These are phyloP conservation scores for Nomada goodeniana DNA, from an alignment of 2,888 invertebrate species.

Conservation along the genomic window DNA sequence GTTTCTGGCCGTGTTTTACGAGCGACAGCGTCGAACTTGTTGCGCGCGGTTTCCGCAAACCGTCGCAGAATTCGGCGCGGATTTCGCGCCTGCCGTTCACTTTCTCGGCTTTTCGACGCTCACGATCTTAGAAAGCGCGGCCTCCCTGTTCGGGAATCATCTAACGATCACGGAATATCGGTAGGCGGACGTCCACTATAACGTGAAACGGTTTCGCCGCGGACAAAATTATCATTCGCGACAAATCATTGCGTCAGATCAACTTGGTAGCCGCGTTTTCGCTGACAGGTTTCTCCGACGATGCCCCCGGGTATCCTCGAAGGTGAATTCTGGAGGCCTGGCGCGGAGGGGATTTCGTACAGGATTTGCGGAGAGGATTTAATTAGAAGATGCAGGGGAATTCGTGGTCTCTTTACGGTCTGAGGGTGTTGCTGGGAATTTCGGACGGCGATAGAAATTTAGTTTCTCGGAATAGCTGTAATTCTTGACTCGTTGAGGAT, in stretches of 20 bases:
- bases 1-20: conserved; percentile 43
- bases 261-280: conserved; percentile 29
- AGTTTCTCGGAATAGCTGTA: too few relatives aligned
- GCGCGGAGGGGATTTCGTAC: neutral
- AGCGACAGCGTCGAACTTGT: conserved; percentile 64
- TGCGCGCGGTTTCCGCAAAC: conserved; percentile 61
- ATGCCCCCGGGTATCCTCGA: conserved; percentile 14
- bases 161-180: too few relatives aligned
- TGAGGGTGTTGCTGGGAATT: too few relatives aligned
- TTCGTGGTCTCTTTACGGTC: neutral
- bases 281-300: conserved; percentile 38
- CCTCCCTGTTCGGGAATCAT: too few relatives aligned
- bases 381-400: too few relatives aligned
- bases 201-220: neutral
- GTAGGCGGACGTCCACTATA: too few relatives aligned
- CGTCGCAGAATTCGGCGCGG: conserved; percentile 19
- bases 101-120: conserved; percentile 31
- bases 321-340: neutral
- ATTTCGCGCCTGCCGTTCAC: conserved; percentile 16
- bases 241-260: conserved; percentile 38
- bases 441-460: too few relatives aligned
- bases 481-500: too few relatives aligned
- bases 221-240: conserved; percentile 31
- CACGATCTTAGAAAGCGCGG: neutral
- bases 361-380: neutral